A percentile compares a stretch with the other conserved stretches of the same genome.
Conservation (phyloP, 2,888 invertebrate species). For the Andrena fulva region DNA sequence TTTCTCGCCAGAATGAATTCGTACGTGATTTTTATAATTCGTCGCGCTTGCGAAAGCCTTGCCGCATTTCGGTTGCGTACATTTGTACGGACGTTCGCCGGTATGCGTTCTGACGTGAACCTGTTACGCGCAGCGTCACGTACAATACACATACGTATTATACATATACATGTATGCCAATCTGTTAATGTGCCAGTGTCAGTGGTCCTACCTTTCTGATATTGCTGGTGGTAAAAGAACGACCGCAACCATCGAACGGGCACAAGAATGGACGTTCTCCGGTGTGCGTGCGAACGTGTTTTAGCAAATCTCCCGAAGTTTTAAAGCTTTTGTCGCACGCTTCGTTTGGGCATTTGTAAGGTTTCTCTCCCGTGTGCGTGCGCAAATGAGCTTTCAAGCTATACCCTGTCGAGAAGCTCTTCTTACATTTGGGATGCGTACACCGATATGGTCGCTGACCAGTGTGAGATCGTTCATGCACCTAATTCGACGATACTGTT, state of each 20-base stretch:
- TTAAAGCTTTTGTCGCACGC: constrained; percentile 87
- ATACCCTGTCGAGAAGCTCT: constrained; percentile 86
- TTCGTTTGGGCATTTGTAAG: constrained; percentile 86
- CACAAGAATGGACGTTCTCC: constrained; percentile 84
- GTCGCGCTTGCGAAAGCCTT: constrained; percentile 89
- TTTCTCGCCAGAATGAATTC: constrained; percentile 90
- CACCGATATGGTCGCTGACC: constrained; percentile 86
- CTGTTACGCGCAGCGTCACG: constrained; percentile 50
- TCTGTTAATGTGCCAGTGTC: background rate
- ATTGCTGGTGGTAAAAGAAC: constrained; percentile 89
- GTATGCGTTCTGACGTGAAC: constrained; percentile 89
- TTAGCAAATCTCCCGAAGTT: constrained; percentile 87
- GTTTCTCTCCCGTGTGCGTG: constrained; percentile 87
- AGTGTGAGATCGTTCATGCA: constrained; percentile 86
- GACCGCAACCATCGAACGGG: constrained; percentile 86
- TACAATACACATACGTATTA: background rate
- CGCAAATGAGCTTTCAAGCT: constrained; percentile 87
- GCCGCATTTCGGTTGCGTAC: constrained; percentile 87
- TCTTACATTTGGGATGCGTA: constrained; percentile 85
- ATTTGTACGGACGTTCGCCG: constrained; percentile 89
- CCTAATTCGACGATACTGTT: constrained; percentile 79
- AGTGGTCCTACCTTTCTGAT: constrained; percentile 86
- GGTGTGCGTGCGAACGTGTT: constrained; percentile 87
- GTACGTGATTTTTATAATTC: constrained; percentile 89
- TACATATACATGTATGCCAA: background rate